Percentiles rank a stretch among this genome's conserved stretches.
Conservation (phyloP, 2,888 invertebrate genomes). For the Plebejus melissa region DNA sequence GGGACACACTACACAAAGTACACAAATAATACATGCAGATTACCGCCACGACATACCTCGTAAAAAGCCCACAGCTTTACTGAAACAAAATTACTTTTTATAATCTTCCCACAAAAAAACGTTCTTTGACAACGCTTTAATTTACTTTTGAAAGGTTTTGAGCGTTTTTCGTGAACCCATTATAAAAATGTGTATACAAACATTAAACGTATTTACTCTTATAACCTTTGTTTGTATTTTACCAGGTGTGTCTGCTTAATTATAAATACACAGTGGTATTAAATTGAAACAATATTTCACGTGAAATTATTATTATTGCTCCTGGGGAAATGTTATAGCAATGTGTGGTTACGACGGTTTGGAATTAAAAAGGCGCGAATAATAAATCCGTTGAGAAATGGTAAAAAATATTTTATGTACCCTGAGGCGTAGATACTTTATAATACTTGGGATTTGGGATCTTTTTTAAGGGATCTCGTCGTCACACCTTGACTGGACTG, state of each 20-base stretch:
- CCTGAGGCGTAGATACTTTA: too few relatives aligned
- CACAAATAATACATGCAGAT: constrained; percentile 7
- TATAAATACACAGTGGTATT: neutral
- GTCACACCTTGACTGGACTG: too few relatives aligned
- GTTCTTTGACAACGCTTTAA: constrained; percentile 12
- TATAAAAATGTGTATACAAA: constrained; percentile 14
- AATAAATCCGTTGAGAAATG: neutral
- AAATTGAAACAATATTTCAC: constrained; percentile 4
- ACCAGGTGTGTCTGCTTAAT: neutral
- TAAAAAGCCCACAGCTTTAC: neutral
- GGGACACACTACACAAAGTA: neutral
- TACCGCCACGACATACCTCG: neutral
- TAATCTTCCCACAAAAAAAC: constrained; percentile 10
- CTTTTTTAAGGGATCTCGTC: too few relatives aligned
- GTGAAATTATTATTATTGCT: neutral
- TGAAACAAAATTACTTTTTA: constrained; percentile 20
- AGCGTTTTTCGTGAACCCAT: constrained; percentile 16
- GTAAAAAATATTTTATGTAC: neutral
- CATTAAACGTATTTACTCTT: neutral
- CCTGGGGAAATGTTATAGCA: neutral
- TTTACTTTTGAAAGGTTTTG: constrained; percentile 17
- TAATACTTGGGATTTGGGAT: too few relatives aligned
- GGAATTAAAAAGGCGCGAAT: neutral
- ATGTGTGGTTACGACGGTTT: neutral
- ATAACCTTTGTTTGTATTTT: constrained; percentile 8